Base-by-base conservation (phyloP, 2,113 vertebrate genomes). In the Garra rufa region DNA sequence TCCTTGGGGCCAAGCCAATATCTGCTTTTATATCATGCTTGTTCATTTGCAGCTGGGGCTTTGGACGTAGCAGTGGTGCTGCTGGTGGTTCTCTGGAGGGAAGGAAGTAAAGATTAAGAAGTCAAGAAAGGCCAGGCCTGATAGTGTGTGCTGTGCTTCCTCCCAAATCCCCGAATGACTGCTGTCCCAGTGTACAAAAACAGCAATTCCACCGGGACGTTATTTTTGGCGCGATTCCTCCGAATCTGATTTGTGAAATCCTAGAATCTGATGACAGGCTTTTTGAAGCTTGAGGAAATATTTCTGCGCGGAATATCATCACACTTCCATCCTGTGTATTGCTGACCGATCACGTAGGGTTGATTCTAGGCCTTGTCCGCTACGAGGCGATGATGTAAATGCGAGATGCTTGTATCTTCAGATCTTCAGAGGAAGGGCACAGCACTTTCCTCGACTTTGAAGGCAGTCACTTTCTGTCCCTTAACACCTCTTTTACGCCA, bases 71-170 rank as follows among this genome's bases (percentile, higher is more conserved):
- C 6, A 50, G 67, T 59, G 77, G 88, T 85, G 89, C 24, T n/a
- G 50, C 52, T 63, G 41, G 69, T 80, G 82, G 73, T 74, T 65
- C 82, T 74, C 78, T 71, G 84, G 83, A 85, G 88, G 90, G 90
- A 91, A 93, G 90, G 92, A 94, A 93, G 89, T 19, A 46, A 91
- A 93, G 94, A 94, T 94, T 93, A 94, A 92, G 90, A 90, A 92
- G 93, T 94, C 91, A 92, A 93, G 91, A 89, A 91, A 94, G 90
- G 92, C 90, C 90, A 92, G 86, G 90, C 69, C 86, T 85, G 70
- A n/a, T 46, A 71, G 15, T 28, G 81, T 26, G 73, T 34, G 6
- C 65, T 81, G 34, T 87, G 65, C 46, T 79, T 78, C 50, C 46
- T 34, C 34, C 41, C 28, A 30, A 44, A 78, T 76, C 76, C 76